Evolutionary conservation across 2,113 vertebrate species (phyloP).

Genomic region (Equus przewalskii): DNA sequence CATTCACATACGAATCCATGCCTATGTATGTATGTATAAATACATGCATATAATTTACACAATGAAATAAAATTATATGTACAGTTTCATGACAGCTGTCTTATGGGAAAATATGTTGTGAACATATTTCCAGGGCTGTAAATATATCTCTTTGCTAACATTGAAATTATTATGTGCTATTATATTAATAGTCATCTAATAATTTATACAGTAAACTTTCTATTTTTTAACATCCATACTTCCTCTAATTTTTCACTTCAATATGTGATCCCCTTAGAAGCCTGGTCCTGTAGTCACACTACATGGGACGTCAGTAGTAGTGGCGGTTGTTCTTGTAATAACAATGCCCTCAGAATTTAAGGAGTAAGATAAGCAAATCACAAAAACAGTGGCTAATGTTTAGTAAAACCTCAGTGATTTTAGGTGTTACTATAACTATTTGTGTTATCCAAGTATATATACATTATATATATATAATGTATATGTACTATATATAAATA

Average conservation of each 20-base stretch:
- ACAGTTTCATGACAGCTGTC: neutral
- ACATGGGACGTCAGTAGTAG: neutral
- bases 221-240: neutral
- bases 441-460: neutral
- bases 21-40: neutral
- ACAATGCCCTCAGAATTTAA: neutral
- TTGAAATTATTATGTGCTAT: neutral
- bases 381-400: neutral
- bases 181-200: neutral
- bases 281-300: neutral
- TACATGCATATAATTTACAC: neutral
- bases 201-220: neutral
- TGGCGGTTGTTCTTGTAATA: neutral
- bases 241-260: neutral
- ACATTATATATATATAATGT: too few species aligned
- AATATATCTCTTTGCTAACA: neutral
- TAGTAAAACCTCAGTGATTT: neutral
- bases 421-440: neutral
- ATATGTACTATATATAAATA: neutral
- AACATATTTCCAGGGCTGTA: neutral
- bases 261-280: neutral
- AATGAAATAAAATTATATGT: neutral
- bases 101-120: neutral
- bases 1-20: neutral
- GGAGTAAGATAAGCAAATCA: neutral